Evolutionary conservation across 2,113 vertebrate species (phyloP).

Genomic region (Paramisgurnus dabryanus): DNA sequence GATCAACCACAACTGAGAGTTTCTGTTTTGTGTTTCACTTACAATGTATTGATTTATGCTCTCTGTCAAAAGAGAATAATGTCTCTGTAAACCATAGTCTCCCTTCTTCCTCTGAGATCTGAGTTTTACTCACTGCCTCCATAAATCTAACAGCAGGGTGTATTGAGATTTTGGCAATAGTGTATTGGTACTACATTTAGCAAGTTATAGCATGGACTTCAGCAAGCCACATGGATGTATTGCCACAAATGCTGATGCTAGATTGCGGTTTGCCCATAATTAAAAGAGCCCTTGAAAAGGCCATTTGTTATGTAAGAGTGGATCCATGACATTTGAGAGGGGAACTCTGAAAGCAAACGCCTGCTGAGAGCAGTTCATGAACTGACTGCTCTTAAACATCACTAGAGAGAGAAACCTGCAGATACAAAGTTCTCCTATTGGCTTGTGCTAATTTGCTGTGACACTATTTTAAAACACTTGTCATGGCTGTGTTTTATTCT

Average conservation of each 20-base stretch:
- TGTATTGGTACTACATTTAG: slow-evolving; percentile 5
- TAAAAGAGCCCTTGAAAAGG: slow-evolving; percentile 45
- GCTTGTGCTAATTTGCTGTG: slow-evolving; percentile 6
- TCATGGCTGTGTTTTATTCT: background rate
- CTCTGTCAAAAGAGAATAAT: slow-evolving; percentile 41
- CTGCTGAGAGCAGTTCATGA: slow-evolving; percentile 30
- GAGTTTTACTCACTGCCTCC: slow-evolving; percentile 12
- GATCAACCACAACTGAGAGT: background rate
- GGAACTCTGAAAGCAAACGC: slow-evolving; percentile 25
- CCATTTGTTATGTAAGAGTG: slow-evolving; percentile 39
- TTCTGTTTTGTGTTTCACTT: slow-evolving; percentile 25
- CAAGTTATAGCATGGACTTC: background rate
- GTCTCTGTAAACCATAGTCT: slow-evolving; percentile 16
- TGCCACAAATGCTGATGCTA: slow-evolving; percentile 4
- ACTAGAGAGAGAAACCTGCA: background rate
- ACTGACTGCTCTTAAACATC: slow-evolving; percentile 27
- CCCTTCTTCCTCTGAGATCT: slow-evolving; percentile 14
- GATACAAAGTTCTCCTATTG: slow-evolving; percentile 33
- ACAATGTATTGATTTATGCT: slow-evolving; percentile 38
- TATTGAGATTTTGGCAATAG: slow-evolving; percentile 20
- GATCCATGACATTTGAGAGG: slow-evolving; percentile 40
- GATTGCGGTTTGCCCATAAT: slow-evolving; percentile 15
- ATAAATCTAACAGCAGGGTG: slow-evolving; percentile 21
- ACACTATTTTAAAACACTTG: slow-evolving; percentile 26
- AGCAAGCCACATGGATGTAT: background rate